Evolutionary conservation across 2,113 vertebrate genomes (phyloP).

Genomic region (Aptenodytes forsteri): DNA sequence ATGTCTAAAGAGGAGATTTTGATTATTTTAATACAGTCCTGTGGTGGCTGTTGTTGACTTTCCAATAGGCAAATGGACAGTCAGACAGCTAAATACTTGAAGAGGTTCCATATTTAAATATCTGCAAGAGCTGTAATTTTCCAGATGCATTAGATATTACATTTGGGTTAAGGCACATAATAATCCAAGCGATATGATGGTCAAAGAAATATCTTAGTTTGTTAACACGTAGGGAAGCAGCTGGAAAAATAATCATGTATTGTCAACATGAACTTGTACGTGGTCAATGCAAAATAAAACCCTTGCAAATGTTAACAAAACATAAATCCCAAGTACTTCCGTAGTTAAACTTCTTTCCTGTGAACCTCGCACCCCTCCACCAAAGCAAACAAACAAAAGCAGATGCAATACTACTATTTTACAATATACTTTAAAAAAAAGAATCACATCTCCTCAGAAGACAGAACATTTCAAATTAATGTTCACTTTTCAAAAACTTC

Average conservation of each 20-base stretch:
- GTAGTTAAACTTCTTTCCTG: background rate
- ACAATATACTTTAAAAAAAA: background rate
- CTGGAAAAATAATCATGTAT: conserved; percentile 53
- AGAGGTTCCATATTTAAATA: background rate
- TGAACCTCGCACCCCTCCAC: background rate
- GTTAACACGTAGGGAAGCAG: conserved; percentile 27
- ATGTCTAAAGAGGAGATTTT: background rate
- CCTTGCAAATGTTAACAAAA: conserved; percentile 27
- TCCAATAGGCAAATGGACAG: background rate
- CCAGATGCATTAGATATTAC: background rate
- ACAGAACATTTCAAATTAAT: background rate
- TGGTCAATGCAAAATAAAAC: conserved; percentile 26
- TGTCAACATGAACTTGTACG: conserved; percentile 44
- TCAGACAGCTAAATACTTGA: background rate
- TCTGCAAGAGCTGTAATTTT: conserved; percentile 5
- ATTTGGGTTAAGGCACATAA: background rate
- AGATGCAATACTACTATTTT: background rate
- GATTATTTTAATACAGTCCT: background rate
- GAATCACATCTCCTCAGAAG: background rate
- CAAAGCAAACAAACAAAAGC: background rate
- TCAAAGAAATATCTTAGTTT: conserved; percentile 49
- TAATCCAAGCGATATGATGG: conserved; percentile 27
- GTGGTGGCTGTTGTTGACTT: conserved; percentile 13
- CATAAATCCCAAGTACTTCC: background rate
- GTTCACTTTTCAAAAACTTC: background rate